Conservation (phyloP, 2,888 invertebrate species). For the Leptinotarsa haldemani region DNA sequence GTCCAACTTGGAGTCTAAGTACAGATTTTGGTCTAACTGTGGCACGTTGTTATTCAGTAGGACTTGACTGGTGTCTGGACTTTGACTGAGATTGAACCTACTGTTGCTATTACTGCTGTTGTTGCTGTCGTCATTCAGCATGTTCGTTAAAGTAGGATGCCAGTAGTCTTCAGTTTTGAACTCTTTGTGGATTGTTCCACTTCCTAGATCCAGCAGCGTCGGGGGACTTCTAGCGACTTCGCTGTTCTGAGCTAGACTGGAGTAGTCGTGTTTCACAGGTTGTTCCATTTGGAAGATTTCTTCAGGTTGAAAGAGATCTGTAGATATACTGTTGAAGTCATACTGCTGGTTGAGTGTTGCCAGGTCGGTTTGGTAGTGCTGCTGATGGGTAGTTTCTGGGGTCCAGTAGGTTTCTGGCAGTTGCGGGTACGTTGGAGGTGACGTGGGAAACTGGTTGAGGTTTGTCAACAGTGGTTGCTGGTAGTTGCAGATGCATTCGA, state of each 20-base stretch:
- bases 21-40: constrained; percentile 53
- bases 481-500: constrained; percentile 77
- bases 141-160: constrained; percentile 69
- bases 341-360: constrained; percentile 65
- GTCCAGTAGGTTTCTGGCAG: constrained; percentile 61
- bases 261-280: constrained; percentile 75
- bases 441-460: constrained; percentile 57
- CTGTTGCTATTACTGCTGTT: constrained; percentile 61
- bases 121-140: constrained; percentile 67
- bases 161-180: constrained; percentile 73
- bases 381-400: constrained; percentile 64
- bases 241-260: constrained; percentile 63
- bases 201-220: constrained; percentile 78
- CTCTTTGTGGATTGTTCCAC: constrained; percentile 75
- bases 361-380: constrained; percentile 57
- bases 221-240: constrained; percentile 73
- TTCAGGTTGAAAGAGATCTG: constrained; percentile 80
- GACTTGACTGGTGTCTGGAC: constrained; percentile 68
- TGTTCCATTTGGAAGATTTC: constrained; percentile 83
- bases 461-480: constrained; percentile 58
- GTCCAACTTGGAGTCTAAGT: constrained; percentile 52
- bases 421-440: constrained; percentile 54
- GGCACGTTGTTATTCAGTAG: constrained; percentile 59
- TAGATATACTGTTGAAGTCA: constrained; percentile 72
- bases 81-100: constrained; percentile 65